Base-by-base conservation (phyloP, 2,797 vertebrate genomes). In the Enteromius paludinosus region DNA sequence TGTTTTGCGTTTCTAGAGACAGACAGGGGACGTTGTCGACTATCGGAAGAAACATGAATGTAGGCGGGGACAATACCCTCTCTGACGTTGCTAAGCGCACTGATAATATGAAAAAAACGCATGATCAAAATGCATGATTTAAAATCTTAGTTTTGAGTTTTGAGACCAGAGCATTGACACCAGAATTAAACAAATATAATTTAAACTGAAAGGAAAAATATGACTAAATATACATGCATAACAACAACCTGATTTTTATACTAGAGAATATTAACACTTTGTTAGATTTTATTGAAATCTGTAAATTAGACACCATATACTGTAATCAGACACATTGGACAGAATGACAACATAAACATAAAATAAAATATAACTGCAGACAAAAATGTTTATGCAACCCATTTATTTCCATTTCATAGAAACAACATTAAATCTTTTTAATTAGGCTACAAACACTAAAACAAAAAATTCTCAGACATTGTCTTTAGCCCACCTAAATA, bases 31-130 rank as follows among this genome's bases (percentile, higher is more conserved):
- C 33, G 14, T 69, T 23, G 61, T 20, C 41, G 35, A 49, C 64
- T 28, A 23, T 76, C 52, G 41, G 23, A 66, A 73, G 49, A 70
- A 75, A 66, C 59, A 49, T 61, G 69, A 28, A 59, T 82, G 86
- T 87, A 56, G 86, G 86, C 45, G 84, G 86, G 82, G 82, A 69
- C 72, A 73, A 81, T 56, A 87, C 82, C 82, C n/a, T 41, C 20
- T 82, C 25, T 59, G 20, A 72, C 3, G 20, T n/a, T 30, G 14
- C 64, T 52, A 54, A 79, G 62, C 0, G 15, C 66, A 49, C 45
- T 33, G 20, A 5, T 54, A 69, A 59, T 11, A 45, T 7, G n/a
- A 43, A 61, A 43, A 43, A 33, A 20, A 52, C 23, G 28, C 4
- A 23, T 56, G 1, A 70, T 43, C 5, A 69, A 69, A 79, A 79